phyloP scores from a whole-genome alignment of 53 echinoderm and acorn worm genomes.

The Actinopyga echinites region DNA sequence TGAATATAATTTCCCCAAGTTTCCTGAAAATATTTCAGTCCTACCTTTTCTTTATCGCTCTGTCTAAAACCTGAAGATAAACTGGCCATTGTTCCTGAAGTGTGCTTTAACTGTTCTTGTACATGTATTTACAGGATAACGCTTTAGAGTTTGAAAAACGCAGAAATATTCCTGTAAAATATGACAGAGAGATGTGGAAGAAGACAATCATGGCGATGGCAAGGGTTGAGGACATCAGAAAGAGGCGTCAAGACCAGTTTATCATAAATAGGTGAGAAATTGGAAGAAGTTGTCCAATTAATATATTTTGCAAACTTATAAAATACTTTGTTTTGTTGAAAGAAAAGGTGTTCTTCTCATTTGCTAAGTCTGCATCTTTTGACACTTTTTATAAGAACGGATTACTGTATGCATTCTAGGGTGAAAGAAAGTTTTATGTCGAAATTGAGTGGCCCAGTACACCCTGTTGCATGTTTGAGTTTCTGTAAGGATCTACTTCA shows the following conservation, averaged over 20 bases:
- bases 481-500: no score
- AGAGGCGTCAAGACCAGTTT: conserved; percentile 85
- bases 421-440: no score
- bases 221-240: conserved; percentile 94
- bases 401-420: no score
- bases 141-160: conserved; percentile 99
- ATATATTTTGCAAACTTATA: no score
- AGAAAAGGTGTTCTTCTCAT: no score
- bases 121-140: conserved; percentile 72
- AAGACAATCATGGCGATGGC: conserved; percentile 91
- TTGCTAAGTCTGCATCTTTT: no score
- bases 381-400: no score
- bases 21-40: neutral
- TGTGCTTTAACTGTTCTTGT: neutral
- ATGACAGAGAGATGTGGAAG: conserved; percentile 91
- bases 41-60: neutral
- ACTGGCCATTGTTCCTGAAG: neutral
- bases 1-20: no score
- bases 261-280: conserved; percentile 88
- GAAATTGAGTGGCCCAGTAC: no score
- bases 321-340: no score
- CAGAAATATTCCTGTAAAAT: conserved; percentile 91
- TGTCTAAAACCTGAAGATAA: neutral
- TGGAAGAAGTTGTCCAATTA: neutral
- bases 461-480: no score